Evolutionary conservation across 2,888 invertebrate species (phyloP).

Genomic region (Drosophila mulleri): DNA sequence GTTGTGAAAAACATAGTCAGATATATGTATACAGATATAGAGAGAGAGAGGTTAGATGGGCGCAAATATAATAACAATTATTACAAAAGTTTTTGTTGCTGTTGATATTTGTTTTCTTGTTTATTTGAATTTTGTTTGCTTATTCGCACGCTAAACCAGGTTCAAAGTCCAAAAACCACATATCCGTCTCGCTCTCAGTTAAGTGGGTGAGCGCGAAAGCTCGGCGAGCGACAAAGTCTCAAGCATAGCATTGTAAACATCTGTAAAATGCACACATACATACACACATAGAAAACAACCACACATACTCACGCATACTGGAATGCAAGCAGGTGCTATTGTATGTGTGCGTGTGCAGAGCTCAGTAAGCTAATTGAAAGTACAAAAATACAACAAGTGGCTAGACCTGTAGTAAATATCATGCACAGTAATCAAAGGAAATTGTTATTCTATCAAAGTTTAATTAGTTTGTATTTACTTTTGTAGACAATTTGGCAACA

Average conservation of each 20-base stretch:
- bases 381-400: conserved; percentile 40
- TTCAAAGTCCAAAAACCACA: conserved; percentile 69
- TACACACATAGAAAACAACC: conserved; percentile 20
- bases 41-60: background rate
- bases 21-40: too few species aligned
- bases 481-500: background rate
- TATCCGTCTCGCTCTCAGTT: conserved; percentile 42
- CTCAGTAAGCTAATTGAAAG: conserved; percentile 43
- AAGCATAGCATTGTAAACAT: conserved; percentile 51
- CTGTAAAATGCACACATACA: conserved; percentile 39
- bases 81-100: conserved; percentile 56
- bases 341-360: conserved; percentile 32
- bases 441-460: conserved; percentile 18
- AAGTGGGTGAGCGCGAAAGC: conserved; percentile 53
- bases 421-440: conserved; percentile 32
- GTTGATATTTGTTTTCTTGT: conserved; percentile 39
- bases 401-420: conserved; percentile 33
- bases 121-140: conserved; percentile 44
- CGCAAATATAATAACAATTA: conserved; percentile 39
- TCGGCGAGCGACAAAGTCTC: conserved; percentile 28
- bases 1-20: conserved; percentile 51
- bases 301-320: conserved; percentile 18
- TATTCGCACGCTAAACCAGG: conserved; percentile 54
- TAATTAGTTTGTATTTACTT: conserved; percentile 11
- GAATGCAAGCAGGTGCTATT: conserved; percentile 47